Evolutionary conservation across 2,113 vertebrate species (phyloP).

Genomic region (Muscicapa adusta): DNA sequence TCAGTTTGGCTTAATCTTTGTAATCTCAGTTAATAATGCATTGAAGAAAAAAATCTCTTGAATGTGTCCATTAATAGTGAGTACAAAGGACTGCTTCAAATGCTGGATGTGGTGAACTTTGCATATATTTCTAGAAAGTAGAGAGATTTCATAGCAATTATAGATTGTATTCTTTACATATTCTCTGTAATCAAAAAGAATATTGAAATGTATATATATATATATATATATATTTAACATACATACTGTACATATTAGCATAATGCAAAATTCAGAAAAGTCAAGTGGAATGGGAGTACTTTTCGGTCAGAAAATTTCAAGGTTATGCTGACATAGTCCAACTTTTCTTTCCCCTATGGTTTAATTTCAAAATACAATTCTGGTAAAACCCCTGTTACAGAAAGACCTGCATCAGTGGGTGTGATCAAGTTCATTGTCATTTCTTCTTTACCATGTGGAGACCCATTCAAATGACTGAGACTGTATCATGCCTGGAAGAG

Average conservation of each 20-base stretch:
- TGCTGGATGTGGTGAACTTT: neutral
- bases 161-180: neutral
- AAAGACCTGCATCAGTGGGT: neutral
- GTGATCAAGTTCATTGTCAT: neutral
- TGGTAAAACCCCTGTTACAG: neutral
- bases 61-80: neutral
- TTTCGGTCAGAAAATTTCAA: neutral
- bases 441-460: neutral
- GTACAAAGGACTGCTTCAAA: neutral
- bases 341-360: neutral
- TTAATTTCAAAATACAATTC: neutral
- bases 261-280: neutral
- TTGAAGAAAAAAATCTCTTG: neutral
- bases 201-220: neutral
- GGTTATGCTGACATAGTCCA: neutral
- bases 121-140: neutral
- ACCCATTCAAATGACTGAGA: neutral
- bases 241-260: fast-evolving
- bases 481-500: neutral
- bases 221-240: neutral
- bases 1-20: neutral
- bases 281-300: neutral
- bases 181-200: neutral
- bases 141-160: neutral
- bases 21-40: neutral